phyloP scores from a whole-genome alignment of 1,140 invertebrate genomes.

The Palaemon carinicauda region DNA sequence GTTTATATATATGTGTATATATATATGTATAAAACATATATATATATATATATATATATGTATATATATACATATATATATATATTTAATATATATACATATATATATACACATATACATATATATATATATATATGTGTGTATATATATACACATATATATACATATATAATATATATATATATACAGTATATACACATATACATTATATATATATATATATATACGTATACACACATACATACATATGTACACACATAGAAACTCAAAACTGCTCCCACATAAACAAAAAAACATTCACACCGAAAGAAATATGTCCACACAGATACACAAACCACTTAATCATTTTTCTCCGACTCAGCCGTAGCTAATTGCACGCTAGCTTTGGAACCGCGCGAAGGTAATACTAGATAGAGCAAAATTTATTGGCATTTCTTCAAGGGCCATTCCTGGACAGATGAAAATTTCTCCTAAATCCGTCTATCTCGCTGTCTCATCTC shows the following conservation, averaged over 20 bases:
- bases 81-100: background rate
- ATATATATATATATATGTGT: background rate
- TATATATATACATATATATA: background rate
- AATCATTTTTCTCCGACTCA: too few species aligned
- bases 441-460: too few species aligned
- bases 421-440: too few species aligned
- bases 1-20: background rate
- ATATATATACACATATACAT: background rate
- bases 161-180: background rate
- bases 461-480: too few species aligned
- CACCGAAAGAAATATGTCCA: background rate
- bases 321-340: background rate
- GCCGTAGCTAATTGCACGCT: too few species aligned
- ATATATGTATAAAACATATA: background rate
- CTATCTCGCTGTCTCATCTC: too few species aligned
- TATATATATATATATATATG: background rate
- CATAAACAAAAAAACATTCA: background rate
- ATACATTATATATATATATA: background rate
- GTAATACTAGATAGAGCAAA: too few species aligned
- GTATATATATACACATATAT: background rate
- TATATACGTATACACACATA: background rate
- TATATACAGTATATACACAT: background rate
- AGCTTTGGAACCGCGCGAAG: too few species aligned
- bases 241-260: background rate
- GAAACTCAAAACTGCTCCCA: background rate